Evolutionary conservation across 2,113 vertebrate species (phyloP).

Genomic region (Nannobrachium achirus): DNA sequence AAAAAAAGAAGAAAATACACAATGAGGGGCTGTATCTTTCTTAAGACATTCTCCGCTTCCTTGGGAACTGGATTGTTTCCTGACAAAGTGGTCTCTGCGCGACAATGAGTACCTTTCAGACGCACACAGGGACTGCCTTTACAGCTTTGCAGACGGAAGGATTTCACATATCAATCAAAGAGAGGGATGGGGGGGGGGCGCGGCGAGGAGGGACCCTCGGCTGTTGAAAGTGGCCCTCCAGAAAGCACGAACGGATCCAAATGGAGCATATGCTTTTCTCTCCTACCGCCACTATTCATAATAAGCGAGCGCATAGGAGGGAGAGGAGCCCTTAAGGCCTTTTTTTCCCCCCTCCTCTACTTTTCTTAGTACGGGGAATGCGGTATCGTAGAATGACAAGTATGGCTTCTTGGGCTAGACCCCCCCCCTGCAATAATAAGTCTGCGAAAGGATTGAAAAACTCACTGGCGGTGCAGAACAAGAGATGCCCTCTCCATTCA

Average conservation of each 20-base stretch:
- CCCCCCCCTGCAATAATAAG: slow-evolving; percentile 39
- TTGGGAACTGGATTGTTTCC: slow-evolving; percentile 86
- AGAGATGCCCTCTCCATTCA: slow-evolving; percentile 26
- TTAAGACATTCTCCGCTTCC: slow-evolving; percentile 79
- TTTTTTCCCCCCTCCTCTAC: slow-evolving; percentile 18
- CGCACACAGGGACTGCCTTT: slow-evolving; percentile 80
- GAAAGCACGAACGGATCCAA: slow-evolving; percentile 69
- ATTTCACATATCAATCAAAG: slow-evolving; percentile 89
- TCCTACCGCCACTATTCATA: slow-evolving; percentile 68
- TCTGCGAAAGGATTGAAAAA: slow-evolving; percentile 37
- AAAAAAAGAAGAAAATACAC: slow-evolving; percentile 70
- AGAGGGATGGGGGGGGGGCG: slow-evolving; percentile 35
- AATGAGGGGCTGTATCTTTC: slow-evolving; percentile 82
- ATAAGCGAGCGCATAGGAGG: slow-evolving; percentile 48
- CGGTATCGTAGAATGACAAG: neutral
- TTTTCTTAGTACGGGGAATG: slow-evolving; percentile 25
- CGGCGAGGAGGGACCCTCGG: slow-evolving; percentile 55
- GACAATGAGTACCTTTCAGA: slow-evolving; percentile 86
- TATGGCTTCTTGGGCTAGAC: slow-evolving; percentile 11
- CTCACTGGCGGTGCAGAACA: slow-evolving; percentile 39
- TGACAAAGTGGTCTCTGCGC: slow-evolving; percentile 81
- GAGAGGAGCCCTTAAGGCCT: slow-evolving; percentile 56
- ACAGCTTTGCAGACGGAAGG: slow-evolving; percentile 78
- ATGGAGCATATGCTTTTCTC: slow-evolving; percentile 73
- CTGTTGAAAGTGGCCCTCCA: slow-evolving; percentile 75